phyloP scores from a whole-genome alignment of 2,113 vertebrate genomes.

The Elephantulus edwardii region DNA sequence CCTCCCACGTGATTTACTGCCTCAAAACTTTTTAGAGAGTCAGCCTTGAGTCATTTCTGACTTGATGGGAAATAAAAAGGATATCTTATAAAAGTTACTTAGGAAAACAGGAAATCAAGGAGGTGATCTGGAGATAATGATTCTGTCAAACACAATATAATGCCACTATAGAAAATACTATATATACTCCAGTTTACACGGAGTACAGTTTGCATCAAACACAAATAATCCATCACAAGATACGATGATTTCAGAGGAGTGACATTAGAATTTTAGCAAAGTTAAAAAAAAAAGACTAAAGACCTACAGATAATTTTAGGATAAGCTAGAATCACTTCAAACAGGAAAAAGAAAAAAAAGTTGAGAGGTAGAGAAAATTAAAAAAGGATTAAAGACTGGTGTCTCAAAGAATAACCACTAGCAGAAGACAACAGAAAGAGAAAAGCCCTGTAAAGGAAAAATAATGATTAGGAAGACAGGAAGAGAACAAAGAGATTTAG shows the following conservation, averaged over 20 bases:
- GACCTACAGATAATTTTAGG: neutral
- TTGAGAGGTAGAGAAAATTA: neutral
- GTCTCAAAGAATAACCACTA: neutral
- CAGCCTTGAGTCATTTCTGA: too few species aligned
- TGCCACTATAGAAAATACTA: constrained; percentile 10
- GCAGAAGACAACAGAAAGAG: constrained; percentile 3
- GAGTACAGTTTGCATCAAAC: constrained; percentile 7
- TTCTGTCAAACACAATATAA: neutral
- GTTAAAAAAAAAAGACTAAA: neutral
- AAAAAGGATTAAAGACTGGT: neutral
- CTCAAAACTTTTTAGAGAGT: too few species aligned
- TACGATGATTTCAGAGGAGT: neutral
- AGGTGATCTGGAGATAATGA: neutral
- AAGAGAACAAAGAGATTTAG: neutral
- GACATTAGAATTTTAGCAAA: constrained; percentile 4
- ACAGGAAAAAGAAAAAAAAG: neutral
- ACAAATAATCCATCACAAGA: neutral
- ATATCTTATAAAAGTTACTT: constrained; percentile 26
- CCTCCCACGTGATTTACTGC: too few species aligned
- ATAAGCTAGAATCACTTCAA: neutral
- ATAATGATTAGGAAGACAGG: neutral
- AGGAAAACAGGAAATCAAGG: constrained; percentile 10
- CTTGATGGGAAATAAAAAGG: too few species aligned
- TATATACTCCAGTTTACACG: neutral
- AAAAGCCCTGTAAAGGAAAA: neutral